These are phyloP conservation scores for Lanistes nyassanus DNA, from an alignment of 1,140 invertebrate species.

Conservation along the genomic window DNA sequence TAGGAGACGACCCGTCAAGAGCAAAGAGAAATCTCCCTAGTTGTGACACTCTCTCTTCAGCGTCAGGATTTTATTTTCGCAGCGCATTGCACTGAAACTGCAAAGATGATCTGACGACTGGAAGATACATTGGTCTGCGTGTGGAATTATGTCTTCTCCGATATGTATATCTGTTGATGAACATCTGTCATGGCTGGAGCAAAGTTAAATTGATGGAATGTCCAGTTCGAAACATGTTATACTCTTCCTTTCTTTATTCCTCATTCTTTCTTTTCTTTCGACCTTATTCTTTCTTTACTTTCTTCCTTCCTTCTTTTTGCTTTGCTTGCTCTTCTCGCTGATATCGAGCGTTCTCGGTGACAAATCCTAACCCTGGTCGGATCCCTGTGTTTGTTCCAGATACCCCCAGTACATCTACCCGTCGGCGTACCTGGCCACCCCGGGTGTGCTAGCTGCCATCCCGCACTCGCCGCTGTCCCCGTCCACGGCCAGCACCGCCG, in stretches of 20 bases:
- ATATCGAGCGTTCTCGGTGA: neutral
- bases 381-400: slow-evolving; percentile 34
- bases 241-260: slow-evolving; percentile 21
- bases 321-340: neutral
- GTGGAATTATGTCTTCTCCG: too few species aligned
- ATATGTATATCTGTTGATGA: too few species aligned
- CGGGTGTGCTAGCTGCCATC: slow-evolving; percentile 40
- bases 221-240: too few species aligned
- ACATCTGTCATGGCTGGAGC: too few species aligned
- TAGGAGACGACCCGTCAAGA: too few species aligned
- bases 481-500: slow-evolving; percentile 23
- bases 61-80: too few species aligned
- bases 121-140: too few species aligned
- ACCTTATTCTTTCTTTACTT: slow-evolving; percentile 10
- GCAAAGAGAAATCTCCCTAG: too few species aligned
- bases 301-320: slow-evolving; percentile 12
- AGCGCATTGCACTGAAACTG: too few species aligned
- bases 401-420: slow-evolving; percentile 54
- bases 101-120: too few species aligned
- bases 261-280: slow-evolving; percentile 12
- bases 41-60: too few species aligned
- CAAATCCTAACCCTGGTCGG: neutral
- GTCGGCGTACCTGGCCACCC: slow-evolving; percentile 35
- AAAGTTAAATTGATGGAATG: too few species aligned
- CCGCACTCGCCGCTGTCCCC: slow-evolving; percentile 46